Base-by-base conservation (phyloP, 2,888 invertebrate genomes). In the Laothoe populi region DNA sequence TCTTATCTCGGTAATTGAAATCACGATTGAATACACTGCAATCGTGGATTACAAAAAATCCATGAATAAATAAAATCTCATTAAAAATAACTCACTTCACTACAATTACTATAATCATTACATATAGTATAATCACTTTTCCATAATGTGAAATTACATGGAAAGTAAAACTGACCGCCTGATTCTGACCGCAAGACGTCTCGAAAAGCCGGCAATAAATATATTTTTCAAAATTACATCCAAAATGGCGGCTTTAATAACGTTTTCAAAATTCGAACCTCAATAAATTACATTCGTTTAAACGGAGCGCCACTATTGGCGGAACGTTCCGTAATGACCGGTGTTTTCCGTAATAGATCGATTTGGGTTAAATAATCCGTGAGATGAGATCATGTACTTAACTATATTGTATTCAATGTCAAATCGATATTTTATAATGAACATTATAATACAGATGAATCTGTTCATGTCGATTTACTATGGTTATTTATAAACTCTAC, bases 341-440 rank as follows among this genome's bases (percentile, higher is more conserved):
- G 71, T 75, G 80, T 82, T 84, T 80, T 79, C 80, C 75, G 83
- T 88, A 87, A 88, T 88, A 86, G 86, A 88, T 87, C 88, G 88
- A 90, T 91, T 90, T 88, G 89, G 84, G 87, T 91, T 90, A 88
- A 90, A 91, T 89, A 87, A 77, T 76, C 86, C 89, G 79, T 90
- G 86, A 82, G 88, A 90, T 90, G 88, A 88, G 87, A 84, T 84
- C 81, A 83, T 83, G 76, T 77, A 70, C 78, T 81, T 85, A 90
- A 87, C 82, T 79, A 85, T 81, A 81, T 80, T 76, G 78, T 77
- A 70, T 78, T 80, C 78, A 81, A 84, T 83, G 81, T 72, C 79
- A 79, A 81, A 79, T 79, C 70, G 72, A 78, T 73, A 76, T 79
- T 71, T 70, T 69, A 76, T 72, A 68, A 71, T 73, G 66, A 65